These are phyloP conservation scores for Platypus cylindrus DNA, from an alignment of 2,888 invertebrate species.

Conservation along the genomic window DNA sequence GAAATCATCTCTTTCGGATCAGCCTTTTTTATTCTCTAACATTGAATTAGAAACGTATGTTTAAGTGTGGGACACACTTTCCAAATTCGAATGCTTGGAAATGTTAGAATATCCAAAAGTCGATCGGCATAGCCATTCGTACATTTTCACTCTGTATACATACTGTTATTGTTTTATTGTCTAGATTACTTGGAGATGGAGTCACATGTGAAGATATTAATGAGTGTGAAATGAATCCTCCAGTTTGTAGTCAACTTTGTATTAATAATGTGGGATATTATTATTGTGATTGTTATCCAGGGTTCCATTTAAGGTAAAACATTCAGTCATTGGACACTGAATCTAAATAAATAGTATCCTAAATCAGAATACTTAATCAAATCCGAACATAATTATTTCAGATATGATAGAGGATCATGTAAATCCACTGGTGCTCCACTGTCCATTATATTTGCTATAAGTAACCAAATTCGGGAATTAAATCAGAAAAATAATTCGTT, in stretches of 20 bases:
- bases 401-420: constrained; percentile 50
- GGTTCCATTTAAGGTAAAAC: constrained; percentile 42
- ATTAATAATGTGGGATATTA: constrained; percentile 43
- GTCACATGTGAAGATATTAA: constrained; percentile 53
- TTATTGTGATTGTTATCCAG: constrained; percentile 46
- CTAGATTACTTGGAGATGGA: constrained; percentile 33
- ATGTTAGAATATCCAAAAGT: too few relatives aligned
- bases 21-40: too few relatives aligned
- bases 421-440: constrained; percentile 48
- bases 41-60: too few relatives aligned
- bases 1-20: too few relatives aligned
- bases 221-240: constrained; percentile 48
- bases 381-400: constrained; percentile 22
- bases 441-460: constrained; percentile 42
- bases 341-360: constrained; percentile 1
- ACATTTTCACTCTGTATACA: too few relatives aligned
- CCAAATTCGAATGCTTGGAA: too few relatives aligned
- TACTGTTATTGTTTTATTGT: constrained; percentile 4
- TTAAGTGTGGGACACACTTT: too few relatives aligned
- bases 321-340: neutral
- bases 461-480: constrained; percentile 44
- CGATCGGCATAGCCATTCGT: too few relatives aligned
- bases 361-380: neutral
- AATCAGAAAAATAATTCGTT: constrained; percentile 29
- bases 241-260: constrained; percentile 55